A percentile compares a stretch with the other conserved stretches of the same genome.
Conservation (phyloP, 2,113 vertebrate genomes). For the Pangasianodon hypophthalmus region DNA sequence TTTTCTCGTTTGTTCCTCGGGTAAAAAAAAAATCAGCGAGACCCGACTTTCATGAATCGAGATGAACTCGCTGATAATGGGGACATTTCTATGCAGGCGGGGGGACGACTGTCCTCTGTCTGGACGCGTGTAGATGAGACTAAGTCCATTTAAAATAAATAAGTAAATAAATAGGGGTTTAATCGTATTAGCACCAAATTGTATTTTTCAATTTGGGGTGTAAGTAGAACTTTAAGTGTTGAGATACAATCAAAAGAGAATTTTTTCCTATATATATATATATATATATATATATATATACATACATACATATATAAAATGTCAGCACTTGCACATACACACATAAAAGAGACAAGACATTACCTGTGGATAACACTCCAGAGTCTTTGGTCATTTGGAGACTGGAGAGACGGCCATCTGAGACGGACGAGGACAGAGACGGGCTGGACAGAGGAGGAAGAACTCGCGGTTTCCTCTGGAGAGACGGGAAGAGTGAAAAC, state of each 20-base stretch:
- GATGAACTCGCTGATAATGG: neutral
- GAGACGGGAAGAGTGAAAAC: constrained; percentile 14
- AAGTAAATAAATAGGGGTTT: too few species aligned
- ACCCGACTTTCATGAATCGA: neutral
- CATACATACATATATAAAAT: too few species aligned
- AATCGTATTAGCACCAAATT: too few species aligned
- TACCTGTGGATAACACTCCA: constrained; percentile 93
- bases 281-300: too few species aligned
- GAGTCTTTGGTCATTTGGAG: constrained; percentile 73
- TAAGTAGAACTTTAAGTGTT: too few species aligned
- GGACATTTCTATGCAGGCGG: neutral
- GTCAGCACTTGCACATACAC: too few species aligned
- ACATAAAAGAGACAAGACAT: constrained; percentile 3
- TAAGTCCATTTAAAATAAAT: too few species aligned
- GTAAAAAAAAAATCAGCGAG: neutral
- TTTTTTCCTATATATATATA: too few species aligned
- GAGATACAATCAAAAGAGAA: too few species aligned
- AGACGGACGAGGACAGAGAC: constrained; percentile 64
- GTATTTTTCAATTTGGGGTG: too few species aligned
- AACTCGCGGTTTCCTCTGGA: constrained; percentile 81
- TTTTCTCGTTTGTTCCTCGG: neutral
- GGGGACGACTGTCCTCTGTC: neutral
- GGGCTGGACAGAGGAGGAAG: constrained; percentile 65
- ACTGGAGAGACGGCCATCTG: constrained; percentile 69
- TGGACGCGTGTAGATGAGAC: neutral